phyloP scores from a whole-genome alignment of 2,888 invertebrate genomes.

The Galerucella calmariensis region DNA sequence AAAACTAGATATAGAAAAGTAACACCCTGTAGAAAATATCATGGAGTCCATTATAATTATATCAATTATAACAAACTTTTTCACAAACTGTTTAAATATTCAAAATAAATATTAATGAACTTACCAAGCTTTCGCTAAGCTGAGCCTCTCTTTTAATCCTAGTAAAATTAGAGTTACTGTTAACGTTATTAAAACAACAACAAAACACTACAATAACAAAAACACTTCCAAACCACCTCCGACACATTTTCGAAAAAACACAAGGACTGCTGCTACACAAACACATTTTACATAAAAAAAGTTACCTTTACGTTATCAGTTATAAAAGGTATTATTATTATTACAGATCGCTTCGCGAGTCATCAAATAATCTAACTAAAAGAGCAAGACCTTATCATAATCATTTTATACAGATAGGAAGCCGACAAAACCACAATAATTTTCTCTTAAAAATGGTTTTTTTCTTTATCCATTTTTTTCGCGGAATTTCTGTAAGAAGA shows the following conservation, averaged over 20 bases:
- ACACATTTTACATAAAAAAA: conserved; percentile 27
- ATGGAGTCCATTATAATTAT: too few species aligned
- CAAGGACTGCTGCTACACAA: conserved; percentile 23
- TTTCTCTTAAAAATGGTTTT: conserved; percentile 15
- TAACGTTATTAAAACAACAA: conserved; percentile 34
- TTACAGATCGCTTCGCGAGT: conserved; percentile 8
- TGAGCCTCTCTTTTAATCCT: conserved; percentile 40
- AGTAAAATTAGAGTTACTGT: conserved; percentile 20
- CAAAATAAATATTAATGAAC: conserved; percentile 14
- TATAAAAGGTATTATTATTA: neutral
- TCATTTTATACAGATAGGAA: conserved; percentile 33
- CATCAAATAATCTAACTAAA: conserved; percentile 24
- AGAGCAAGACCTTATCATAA: conserved; percentile 14
- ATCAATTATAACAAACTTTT: too few species aligned
- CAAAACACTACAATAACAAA: conserved; percentile 42
- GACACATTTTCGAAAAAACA: conserved; percentile 34
- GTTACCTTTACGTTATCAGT: neutral
- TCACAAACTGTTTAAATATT: neutral
- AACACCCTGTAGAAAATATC: too few species aligned
- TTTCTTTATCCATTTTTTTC: conserved; percentile 23
- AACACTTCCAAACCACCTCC: conserved; percentile 39
- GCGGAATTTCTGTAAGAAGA: conserved; percentile 11
- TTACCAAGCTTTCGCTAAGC: conserved; percentile 40
- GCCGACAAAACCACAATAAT: conserved; percentile 17
- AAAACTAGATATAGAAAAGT: too few species aligned